Percentiles rank a stretch among this genome's conserved stretches.
phyloP scores from a whole-genome alignment of 1,140 invertebrate genomes.

The Antheraea pernyi region DNA sequence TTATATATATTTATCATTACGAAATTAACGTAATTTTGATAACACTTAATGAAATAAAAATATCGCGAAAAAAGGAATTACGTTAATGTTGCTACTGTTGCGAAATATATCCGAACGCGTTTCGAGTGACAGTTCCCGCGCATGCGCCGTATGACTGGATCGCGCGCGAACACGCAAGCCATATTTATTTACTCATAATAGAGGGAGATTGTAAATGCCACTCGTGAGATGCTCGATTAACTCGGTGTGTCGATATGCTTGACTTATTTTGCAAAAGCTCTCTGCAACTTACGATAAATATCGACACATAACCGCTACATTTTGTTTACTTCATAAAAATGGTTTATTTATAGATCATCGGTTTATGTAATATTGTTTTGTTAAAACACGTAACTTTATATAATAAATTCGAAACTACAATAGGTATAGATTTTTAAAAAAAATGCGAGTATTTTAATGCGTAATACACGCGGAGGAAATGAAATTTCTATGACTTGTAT shows the following conservation, averaged over 20 bases:
- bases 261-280: not conserved
- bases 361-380: no score
- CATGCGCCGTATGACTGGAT: constrained; percentile 22
- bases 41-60: constrained; percentile 9
- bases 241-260: constrained; percentile 6
- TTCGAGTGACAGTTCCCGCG: constrained; percentile 20
- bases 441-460: no score
- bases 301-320: no score
- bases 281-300: no score
- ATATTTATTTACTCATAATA: constrained; percentile 23
- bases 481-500: no score
- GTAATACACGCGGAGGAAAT: no score
- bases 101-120: not conserved
- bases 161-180: constrained; percentile 21
- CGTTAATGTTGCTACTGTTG: not conserved
- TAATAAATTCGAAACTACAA: no score
- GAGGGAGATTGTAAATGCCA: constrained; percentile 18
- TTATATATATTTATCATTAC: not conserved
- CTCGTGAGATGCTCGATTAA: not conserved
- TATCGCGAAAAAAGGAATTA: constrained; percentile 3
- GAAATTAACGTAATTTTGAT: not conserved
- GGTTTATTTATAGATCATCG: no score
- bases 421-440: no score
- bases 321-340: no score
- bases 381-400: no score